Evolutionary conservation across 2,113 vertebrate genomes (phyloP).

Genomic region (Menura novaehollandiae): DNA sequence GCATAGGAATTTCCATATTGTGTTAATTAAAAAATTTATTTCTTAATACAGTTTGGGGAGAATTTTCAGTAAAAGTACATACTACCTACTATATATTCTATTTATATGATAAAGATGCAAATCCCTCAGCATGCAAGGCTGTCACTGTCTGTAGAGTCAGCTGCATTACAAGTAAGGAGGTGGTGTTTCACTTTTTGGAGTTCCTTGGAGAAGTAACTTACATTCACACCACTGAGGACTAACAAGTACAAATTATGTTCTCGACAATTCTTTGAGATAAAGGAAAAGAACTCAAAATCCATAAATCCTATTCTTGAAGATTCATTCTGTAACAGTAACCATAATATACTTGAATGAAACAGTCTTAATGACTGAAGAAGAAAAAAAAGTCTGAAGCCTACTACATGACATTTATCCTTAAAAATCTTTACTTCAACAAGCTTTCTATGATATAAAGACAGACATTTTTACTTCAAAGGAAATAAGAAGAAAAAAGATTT

Average conservation of each 20-base stretch:
- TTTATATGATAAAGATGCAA: background rate
- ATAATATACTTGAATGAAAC: background rate
- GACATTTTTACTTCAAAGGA: background rate
- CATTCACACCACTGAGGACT: background rate
- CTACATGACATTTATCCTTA: background rate
- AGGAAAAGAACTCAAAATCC: background rate
- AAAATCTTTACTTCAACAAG: background rate
- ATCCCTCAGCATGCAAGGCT: background rate
- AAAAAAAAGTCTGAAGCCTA: background rate
- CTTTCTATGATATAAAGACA: background rate
- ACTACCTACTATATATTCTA: background rate
- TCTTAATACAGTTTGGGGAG: background rate
- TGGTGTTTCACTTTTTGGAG: background rate
- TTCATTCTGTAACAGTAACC: background rate
- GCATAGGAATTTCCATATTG: background rate
- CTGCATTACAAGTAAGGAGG: background rate
- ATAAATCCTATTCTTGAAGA: background rate
- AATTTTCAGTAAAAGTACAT: background rate
- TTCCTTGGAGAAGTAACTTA: background rate
- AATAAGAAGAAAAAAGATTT: background rate
- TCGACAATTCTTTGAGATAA: background rate
- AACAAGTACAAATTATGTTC: fast-evolving
- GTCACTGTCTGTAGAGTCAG: background rate
- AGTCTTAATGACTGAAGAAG: background rate
- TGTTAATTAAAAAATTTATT: background rate